A percentile compares a stretch with the other conserved stretches of the same genome.
Evolutionary conservation across 2,888 invertebrate species (phyloP).

Genomic region (Dicranocentrus wangi): DNA sequence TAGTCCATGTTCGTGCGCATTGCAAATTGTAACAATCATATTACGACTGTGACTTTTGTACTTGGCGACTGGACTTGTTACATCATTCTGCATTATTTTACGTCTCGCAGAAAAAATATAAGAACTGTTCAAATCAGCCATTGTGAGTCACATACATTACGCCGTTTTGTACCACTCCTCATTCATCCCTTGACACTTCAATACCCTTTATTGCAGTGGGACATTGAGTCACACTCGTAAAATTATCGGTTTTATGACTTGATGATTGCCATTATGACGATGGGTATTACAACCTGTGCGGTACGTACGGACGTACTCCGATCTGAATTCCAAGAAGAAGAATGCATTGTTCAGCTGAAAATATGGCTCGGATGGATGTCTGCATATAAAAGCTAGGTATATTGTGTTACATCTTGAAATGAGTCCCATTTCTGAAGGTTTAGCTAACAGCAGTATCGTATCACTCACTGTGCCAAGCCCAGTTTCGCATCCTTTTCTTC

Average conservation of each 20-base stretch:
- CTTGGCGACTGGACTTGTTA: too few species aligned
- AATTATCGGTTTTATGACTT: constrained; percentile 19
- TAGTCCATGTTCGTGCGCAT: too few species aligned
- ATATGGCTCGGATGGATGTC: constrained; percentile 6
- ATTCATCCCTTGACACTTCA: constrained; percentile 1
- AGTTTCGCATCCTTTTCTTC: constrained; percentile 11
- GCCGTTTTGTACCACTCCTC: constrained; percentile 22
- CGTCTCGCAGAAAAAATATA: too few species aligned
- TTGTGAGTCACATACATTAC: too few species aligned
- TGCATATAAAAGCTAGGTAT: neutral
- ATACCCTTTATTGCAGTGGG: neutral
- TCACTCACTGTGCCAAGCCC: constrained; percentile 15
- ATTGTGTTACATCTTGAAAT: too few species aligned
- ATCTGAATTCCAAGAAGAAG: neutral
- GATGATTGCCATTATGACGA: constrained; percentile 8
- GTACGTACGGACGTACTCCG: too few species aligned
- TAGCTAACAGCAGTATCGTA: too few species aligned
- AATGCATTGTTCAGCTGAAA: constrained; percentile 2
- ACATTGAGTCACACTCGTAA: constrained; percentile 6
- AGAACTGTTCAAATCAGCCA: too few species aligned
- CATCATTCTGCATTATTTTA: too few species aligned
- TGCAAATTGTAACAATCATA: too few species aligned
- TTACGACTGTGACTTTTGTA: too few species aligned
- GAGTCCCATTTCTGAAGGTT: neutral
- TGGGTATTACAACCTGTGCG: neutral